Evolutionary conservation across 2,888 invertebrate genomes (phyloP).

Genomic region (Thelaira solivaga): DNA sequence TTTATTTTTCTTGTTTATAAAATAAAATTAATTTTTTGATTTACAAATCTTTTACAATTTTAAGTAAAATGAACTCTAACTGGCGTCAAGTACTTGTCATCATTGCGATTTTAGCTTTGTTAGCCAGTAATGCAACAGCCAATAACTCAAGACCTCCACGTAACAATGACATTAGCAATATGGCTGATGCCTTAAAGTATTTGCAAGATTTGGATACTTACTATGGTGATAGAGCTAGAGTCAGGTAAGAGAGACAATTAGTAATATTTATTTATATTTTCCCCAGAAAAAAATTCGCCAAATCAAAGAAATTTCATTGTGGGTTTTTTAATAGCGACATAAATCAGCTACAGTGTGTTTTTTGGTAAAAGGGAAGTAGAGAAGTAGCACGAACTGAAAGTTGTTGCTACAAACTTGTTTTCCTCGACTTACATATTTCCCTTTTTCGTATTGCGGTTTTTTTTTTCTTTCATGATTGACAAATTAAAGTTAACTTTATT

Average conservation of each 20-base stretch:
- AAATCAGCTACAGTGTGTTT: too few species aligned
- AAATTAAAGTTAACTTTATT: too few species aligned
- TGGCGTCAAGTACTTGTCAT: slow-evolving; percentile 68
- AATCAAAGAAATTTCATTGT: too few species aligned
- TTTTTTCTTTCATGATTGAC: too few species aligned
- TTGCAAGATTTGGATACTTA: slow-evolving; percentile 83
- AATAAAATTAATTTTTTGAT: not conserved
- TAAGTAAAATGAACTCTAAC: slow-evolving; percentile 55
- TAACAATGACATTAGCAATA: slow-evolving; percentile 79
- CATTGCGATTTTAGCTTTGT: slow-evolving; percentile 65
- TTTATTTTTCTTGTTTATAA: not conserved
- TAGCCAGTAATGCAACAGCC: slow-evolving; percentile 68
- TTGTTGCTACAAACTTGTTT: too few species aligned
- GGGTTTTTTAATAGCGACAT: too few species aligned
- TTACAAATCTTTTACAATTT: not conserved
- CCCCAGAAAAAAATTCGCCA: too few species aligned
- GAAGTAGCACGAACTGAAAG: too few species aligned
- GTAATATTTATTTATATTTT: too few species aligned
- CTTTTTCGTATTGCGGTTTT: too few species aligned
- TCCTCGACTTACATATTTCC: too few species aligned
- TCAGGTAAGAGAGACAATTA: slow-evolving; percentile 81
- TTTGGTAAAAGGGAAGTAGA: too few species aligned
- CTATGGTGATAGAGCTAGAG: slow-evolving; percentile 83
- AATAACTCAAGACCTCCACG: slow-evolving; percentile 74
- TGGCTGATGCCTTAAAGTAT: slow-evolving; percentile 83